These are phyloP conservation scores for Micronycteris hirsuta DNA, from an alignment of 2,113 vertebrate species.

Conservation along the genomic window DNA sequence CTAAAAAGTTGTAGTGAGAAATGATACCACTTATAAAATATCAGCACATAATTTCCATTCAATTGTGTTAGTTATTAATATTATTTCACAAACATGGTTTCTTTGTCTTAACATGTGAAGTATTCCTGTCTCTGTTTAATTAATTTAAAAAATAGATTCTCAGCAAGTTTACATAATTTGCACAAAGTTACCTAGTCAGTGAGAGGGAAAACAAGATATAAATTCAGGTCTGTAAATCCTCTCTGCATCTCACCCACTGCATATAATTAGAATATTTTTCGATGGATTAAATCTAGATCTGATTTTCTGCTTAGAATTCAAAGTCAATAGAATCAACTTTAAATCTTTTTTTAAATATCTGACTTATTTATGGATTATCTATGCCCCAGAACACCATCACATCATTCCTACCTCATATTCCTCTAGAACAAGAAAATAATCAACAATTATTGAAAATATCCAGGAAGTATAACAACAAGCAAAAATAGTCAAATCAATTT, in stretches of 20 bases:
- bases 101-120: neutral
- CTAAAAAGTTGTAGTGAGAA: neutral
- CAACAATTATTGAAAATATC: neutral
- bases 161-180: slow-evolving; percentile 17
- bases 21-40: neutral
- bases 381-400: neutral
- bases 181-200: neutral
- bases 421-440: neutral
- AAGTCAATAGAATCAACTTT: neutral
- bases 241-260: neutral
- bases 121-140: neutral
- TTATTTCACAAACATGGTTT: neutral
- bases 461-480: neutral
- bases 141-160: neutral
- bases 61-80: neutral
- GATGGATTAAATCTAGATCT: neutral
- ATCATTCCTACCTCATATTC: neutral
- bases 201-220: neutral
- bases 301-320: neutral
- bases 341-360: neutral
- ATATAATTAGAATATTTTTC: neutral
- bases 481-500: neutral
- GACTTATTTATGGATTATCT: neutral
- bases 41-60: neutral
- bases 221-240: neutral